Evolutionary conservation across 2,888 invertebrate genomes (phyloP), one percentile per base, ranked within the genome.

Genomic region (Azorinus chamasolen): DNA sequence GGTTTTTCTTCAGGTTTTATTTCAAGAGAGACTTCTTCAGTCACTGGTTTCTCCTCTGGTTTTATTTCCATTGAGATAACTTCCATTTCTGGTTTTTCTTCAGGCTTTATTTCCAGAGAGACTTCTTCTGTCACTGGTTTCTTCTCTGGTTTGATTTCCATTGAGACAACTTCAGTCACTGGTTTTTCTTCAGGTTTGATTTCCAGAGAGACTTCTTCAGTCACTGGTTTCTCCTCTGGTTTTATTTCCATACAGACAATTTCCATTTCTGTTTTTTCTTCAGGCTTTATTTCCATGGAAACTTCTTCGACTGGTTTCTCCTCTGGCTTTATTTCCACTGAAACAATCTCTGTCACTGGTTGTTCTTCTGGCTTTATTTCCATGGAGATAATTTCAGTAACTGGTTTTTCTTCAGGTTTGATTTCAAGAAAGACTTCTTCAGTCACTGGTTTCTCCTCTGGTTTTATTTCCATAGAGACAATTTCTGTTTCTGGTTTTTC

Each of bases 271-370:
- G 59, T 12, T 27, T 61, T 43, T 18, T 51, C 48, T 37, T 45
- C 61, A 39, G 27, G 24, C 50, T 63, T 39, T 5, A 45, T 24
- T 58, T 64, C 53, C 14, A 32, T 4, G 32, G 32, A 32, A 4
- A 32, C 32, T 27, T 63, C 71, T 10, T 89, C 90, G 68, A 94
- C 90, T 22, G 83, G 82, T 10, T 91, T 90, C 22, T 79, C 64
- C n/a, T n/a, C n/a, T n/a, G n/a, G n/a, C n/a, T n/a, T 51, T n/a
- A 50, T 55, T 37, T 68, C 63, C 37, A 79, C 81, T 14, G 71
- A 69, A 18, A 77, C 64, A 12, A 24, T 14, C 57, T 65, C 61
- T 57, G 50, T 45, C 18, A 32, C 59, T 53, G 53, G 53, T 53
- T 75, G n/a, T n/a, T n/a, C n/a, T n/a, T n/a, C n/a, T n/a, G n/a